Base-by-base conservation (phyloP, 2,113 vertebrate genomes). In the Leptodactylus fuscus region DNA sequence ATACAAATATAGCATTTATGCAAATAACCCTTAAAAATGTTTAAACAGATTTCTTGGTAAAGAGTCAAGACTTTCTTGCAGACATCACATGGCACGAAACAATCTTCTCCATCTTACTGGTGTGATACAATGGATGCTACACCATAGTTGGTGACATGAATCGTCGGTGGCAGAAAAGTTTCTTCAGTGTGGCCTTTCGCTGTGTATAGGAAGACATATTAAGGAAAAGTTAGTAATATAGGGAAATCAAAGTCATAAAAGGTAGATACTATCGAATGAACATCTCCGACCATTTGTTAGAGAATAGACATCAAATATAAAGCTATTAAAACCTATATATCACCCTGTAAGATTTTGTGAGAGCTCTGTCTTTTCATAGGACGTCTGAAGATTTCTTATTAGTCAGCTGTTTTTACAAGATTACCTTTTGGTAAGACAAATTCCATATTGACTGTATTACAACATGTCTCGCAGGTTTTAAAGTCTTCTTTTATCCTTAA, bases 351-450 rank as follows among this genome's bases (percentile, higher is more conserved):
- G 10, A 60, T 60, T 60, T 10, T 58, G 22, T 8, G 53, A 7
- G 24, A n/a, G n/a, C 8, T 58, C 16, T 51, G 48, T 51, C 16
- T 16, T 51, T 9, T 12, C 46, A 48, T 48, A 2, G 46, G 8
- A 24, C 8, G 53, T 9, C 1, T 1, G 22, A 13, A 58, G 53
- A 58, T 58, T 58, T 58, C n/a, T n/a, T 20, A 4, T 41, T 41
- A 6, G 5, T 62, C 22, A 7, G 5, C 6, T 70, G 20, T 4
- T n/a, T 41, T 22, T 73, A 10, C 7, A 70, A 15, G 3, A 34
- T 89, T 88, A 93, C 93, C 92, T 91, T 89, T 89, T 76, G 94
- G 92, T 60, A 94, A 89, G 22, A 93, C 87, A 81, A 92, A 88
- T 79, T 94, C 92, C 13, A 89, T 53, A 1, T 81, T 87, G 38